Base-by-base conservation (phyloP, 2,797 vertebrate genomes). In the Lacerta bilineata region DNA sequence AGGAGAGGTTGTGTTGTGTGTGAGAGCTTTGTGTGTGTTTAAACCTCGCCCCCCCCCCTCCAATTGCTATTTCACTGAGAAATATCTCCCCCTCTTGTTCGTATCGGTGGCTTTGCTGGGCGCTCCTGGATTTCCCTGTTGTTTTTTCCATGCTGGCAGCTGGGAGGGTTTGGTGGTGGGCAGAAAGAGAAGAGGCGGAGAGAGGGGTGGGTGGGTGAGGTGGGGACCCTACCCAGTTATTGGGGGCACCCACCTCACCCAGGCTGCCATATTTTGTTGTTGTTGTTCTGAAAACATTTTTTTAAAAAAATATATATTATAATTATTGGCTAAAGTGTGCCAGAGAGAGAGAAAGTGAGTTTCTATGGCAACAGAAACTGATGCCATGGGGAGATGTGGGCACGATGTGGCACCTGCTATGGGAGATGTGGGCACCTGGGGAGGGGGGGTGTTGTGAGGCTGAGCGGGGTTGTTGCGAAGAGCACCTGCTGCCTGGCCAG, bases 331-430 rank as follows among this genome's bases (percentile, higher is more conserved):
- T 8, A 50, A 50, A 59, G 61, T 43, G 39, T 50, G 20, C 74
- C 50, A 10, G n/a, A 18, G 1, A 4, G 64, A 25, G 11, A 33
- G n/a, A 23, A 27, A 72, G 43, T 20, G 78, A 27, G n/a, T 90
- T 68, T 87, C 85, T 72, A 90, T 87, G 43, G 89, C 23, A 90
- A 90, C 89, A 11, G 41, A 74, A 74, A 33, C 55, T 9, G 80
- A 79, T 74, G 69, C 89, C 39, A 25, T 39, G 74, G 80, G 85
- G 80, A 33, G 81, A 61, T 15, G 46, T 29, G 75, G 85, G 75
- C 85, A 46, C n/a, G 25, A 25, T 8, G 80, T 61, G 64, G 66
- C 64, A 39, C 87, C 64, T 69, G 74, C 71, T 71, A 5, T 76
- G 25, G 55, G 71, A 25, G 18, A 33, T 17, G 20, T 80, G 66